Conservation (phyloP, 2,113 vertebrate species). For the Mungos mungo region DNA sequence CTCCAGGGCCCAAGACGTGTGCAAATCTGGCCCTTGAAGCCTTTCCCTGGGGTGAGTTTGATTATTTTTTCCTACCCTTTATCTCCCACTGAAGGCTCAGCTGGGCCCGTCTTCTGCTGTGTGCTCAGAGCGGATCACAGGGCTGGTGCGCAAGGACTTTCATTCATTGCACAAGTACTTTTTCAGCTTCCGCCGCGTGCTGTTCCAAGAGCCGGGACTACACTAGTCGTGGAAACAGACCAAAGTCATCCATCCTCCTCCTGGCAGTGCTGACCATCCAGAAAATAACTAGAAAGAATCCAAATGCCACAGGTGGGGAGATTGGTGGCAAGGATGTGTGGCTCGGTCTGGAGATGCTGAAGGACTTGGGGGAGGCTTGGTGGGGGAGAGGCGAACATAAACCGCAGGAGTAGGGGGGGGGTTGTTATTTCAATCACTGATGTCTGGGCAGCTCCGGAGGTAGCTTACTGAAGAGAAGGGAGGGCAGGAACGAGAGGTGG, state of each 20-base stretch:
- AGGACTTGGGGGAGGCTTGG: not conserved
- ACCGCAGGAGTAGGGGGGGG: rapidly evolving
- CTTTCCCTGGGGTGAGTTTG: not conserved
- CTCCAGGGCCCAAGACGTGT: not conserved
- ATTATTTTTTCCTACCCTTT: not conserved
- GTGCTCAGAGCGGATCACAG: not conserved
- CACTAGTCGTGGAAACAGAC: not conserved
- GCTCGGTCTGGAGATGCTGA: not conserved
- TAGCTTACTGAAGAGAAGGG: not conserved
- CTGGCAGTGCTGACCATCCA: not conserved
- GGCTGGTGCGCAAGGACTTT: not conserved
- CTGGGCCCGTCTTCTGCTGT: not conserved
- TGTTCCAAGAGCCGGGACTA: not conserved
- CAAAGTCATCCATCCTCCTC: not conserved
- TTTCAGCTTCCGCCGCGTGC: not conserved
- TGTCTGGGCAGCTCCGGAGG: not conserved
- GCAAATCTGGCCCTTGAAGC: not conserved
- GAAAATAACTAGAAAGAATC: not conserved
- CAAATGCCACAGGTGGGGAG: not conserved
- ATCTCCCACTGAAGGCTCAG: rapidly evolving
- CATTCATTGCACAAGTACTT: not conserved
- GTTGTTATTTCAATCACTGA: not conserved
- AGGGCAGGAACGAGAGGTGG: not conserved
- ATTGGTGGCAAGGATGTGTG: not conserved
- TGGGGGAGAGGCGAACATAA: rapidly evolving